phyloP scores from a whole-genome alignment of 2,888 invertebrate genomes.

The Meta bourneti region DNA sequence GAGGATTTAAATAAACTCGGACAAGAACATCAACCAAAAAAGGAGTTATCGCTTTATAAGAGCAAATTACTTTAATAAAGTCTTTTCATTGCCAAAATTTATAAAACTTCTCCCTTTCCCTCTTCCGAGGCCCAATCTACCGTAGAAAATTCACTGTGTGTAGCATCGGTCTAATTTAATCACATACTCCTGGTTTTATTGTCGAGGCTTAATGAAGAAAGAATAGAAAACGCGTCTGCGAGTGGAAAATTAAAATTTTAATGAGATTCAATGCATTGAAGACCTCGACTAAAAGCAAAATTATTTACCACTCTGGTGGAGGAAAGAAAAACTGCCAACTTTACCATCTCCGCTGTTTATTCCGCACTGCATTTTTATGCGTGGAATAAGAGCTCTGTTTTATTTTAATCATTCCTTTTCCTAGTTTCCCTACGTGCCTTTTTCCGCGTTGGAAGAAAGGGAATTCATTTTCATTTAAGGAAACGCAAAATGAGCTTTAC shows the following conservation, averaged over 20 bases:
- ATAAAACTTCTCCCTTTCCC: not conserved
- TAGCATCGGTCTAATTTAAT: constrained; percentile 24
- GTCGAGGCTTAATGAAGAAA: constrained; percentile 34
- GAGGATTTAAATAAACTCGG: not conserved
- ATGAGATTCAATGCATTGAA: constrained; percentile 52
- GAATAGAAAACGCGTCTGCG: constrained; percentile 22
- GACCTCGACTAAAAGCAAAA: constrained; percentile 18
- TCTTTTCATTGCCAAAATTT: not conserved
- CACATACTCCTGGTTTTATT: constrained; percentile 29
- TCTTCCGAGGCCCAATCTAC: not conserved
- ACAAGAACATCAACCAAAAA: not conserved
- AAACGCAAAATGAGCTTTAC: not conserved
- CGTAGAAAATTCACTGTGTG: not conserved
- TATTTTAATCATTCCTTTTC: constrained; percentile 36
- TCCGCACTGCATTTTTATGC: constrained; percentile 2
- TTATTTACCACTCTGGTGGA: constrained; percentile 29
- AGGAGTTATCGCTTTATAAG: not conserved
- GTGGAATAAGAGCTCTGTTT: constrained; percentile 21
- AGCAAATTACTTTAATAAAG: not conserved
- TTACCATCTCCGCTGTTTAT: not conserved
- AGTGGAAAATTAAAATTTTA: constrained; percentile 48
- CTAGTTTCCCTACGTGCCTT: not conserved
- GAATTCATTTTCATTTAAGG: not conserved
- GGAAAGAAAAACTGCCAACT: not conserved
- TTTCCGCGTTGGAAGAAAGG: not conserved